Conservation (phyloP, 2,888 invertebrate species). For the Xanthia icteritia region DNA sequence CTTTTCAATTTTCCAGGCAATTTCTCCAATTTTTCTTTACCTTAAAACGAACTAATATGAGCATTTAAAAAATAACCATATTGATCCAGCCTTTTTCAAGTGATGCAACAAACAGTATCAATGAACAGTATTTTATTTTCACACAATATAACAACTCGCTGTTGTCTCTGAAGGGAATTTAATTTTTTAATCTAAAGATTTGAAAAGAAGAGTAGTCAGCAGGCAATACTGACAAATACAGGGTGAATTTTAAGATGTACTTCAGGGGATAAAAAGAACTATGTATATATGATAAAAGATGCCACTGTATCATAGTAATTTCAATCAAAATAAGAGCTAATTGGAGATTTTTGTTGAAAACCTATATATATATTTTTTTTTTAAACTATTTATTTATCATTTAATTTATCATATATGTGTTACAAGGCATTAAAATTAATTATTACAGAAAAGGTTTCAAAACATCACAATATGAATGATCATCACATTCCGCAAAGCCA, state of each 20-base stretch:
- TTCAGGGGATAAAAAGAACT: not conserved
- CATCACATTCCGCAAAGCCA: conserved; percentile 12
- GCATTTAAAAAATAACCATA: not conserved
- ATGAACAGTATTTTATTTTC: not conserved
- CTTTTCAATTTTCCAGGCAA: not conserved
- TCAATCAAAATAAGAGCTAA: not conserved
- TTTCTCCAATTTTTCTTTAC: not conserved
- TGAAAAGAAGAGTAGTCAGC: not conserved
- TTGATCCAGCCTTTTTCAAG: not conserved
- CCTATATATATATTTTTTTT: no score
- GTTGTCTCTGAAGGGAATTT: no score
- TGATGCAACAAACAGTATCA: not conserved
- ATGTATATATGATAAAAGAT: no score
- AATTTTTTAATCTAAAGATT: not conserved
- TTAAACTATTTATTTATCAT: not conserved
- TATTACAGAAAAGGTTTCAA: not conserved
- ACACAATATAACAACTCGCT: not conserved
- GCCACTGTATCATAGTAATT: not conserved
- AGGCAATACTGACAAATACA: not conserved
- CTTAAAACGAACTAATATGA: no score
- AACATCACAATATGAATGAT: not conserved
- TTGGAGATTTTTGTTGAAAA: no score
- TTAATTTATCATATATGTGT: not conserved
- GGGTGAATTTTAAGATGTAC: not conserved
- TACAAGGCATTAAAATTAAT: not conserved